Base-by-base conservation (phyloP, 2,797 vertebrate species). In the Neopelma chrysocephalum region DNA sequence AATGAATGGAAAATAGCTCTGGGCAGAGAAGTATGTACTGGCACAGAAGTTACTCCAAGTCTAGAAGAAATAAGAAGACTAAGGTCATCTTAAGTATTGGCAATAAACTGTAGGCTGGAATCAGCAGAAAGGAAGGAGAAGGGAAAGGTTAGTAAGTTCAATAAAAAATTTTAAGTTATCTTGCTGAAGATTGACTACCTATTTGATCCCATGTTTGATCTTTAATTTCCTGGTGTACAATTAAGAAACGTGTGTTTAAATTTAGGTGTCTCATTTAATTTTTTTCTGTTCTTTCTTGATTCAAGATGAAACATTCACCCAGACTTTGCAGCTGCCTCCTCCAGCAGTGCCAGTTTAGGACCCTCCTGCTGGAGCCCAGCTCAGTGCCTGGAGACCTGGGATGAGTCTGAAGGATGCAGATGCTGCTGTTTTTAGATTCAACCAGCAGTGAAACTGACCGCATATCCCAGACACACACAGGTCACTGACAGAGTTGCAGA, bases 341-440 rank as follows among this genome's bases (percentile, higher is more conserved):
- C 43, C 27, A 58, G 18, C 29, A 65, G 14, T 15, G 1, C 7
- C 47, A 80, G 4, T 9, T 5, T 11, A 61, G 20, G 18, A 72
- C 10, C 10, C 9, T 58, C 6, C 47, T 29, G 32, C 10, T 76
- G 34, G 8, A 68, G 54, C 3, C 14, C 40, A 78, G 17, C 5
- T 36, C 3, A 4, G 7, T n/a, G 27, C 17, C 15, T 64, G 65
- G 15, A 72, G 19, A 43, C 1, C 2, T 0, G 0, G 20, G 5
- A 12, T 50, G 5, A 36, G 20, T 5, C 26, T 66, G 40, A 58
- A 57, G 43, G 36, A 50, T 0, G 1, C 34, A 73, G 40, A 16
- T 78, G 22, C 5, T 4, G 2, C 12, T 65, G 19, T 34, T 76
- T 65, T 15, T 23, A 79, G 6, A 8, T 26, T 68, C 22, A 40